These are phyloP conservation scores for Melanotaenia nigrans DNA, from an alignment of 2,797 vertebrate species.

Conservation along the genomic window DNA sequence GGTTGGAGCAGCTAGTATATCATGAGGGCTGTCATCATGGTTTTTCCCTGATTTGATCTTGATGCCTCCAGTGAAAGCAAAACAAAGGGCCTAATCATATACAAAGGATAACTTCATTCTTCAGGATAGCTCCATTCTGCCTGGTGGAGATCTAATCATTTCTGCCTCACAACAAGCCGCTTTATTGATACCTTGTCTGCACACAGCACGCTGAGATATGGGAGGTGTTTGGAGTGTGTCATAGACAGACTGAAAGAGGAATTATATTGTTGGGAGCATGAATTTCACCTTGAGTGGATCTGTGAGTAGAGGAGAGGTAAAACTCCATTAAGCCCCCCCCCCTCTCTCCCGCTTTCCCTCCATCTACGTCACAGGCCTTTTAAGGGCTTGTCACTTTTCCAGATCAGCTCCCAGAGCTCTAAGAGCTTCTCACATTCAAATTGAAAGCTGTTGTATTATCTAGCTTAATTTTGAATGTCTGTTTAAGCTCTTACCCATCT, in stretches of 20 bases:
- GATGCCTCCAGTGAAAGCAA: constrained; percentile 72
- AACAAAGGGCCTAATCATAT: constrained; percentile 78
- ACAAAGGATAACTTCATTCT: constrained; percentile 75
- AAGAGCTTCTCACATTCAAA: constrained; percentile 79
- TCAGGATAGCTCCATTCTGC: constrained; percentile 73
- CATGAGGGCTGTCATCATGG: constrained; percentile 70
- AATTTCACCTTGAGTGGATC: constrained; percentile 81
- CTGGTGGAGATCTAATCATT: constrained; percentile 72
- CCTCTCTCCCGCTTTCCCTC: not conserved
- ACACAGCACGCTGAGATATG: constrained; percentile 62
- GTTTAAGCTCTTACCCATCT: constrained; percentile 80
- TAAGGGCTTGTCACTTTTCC: constrained; percentile 85
- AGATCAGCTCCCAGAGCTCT: constrained; percentile 81
- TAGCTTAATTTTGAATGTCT: constrained; percentile 87
- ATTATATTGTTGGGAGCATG: constrained; percentile 77
- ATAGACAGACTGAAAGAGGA: constrained; percentile 74
- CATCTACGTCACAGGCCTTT: constrained; percentile 78
- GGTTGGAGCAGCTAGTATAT: constrained; percentile 71
- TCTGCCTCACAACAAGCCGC: constrained; percentile 75
- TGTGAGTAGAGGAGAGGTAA: constrained; percentile 73
- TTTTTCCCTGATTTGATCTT: constrained; percentile 72
- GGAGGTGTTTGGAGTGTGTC: constrained; percentile 67
- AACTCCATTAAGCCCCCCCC: constrained; percentile 77
- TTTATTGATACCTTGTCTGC: constrained; percentile 77
- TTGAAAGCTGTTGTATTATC: constrained; percentile 85